phyloP scores from a whole-genome alignment of 2,797 vertebrate genomes.

The Sciurus carolinensis region DNA sequence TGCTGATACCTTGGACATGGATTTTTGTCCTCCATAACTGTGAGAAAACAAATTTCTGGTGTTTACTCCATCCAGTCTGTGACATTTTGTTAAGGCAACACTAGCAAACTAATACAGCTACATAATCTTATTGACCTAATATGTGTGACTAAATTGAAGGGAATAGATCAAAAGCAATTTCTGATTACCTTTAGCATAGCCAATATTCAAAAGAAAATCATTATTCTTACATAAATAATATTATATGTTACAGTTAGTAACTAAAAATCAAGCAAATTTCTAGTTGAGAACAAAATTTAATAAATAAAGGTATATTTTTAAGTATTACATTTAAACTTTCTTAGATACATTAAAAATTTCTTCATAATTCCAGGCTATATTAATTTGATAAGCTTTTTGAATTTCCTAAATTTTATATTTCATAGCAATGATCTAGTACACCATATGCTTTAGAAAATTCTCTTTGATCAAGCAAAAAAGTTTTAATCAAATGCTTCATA shows the following conservation, averaged over 20 bases:
- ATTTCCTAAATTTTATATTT: conserved; percentile 34
- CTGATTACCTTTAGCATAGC: conserved; percentile 40
- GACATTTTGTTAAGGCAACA: background rate
- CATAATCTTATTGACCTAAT: conserved; percentile 22
- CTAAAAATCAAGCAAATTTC: background rate
- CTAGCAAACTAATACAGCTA: background rate
- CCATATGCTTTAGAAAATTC: conserved; percentile 21
- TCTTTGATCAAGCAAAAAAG: conserved; percentile 34
- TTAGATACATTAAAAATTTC: conserved; percentile 18
- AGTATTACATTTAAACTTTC: conserved; percentile 45
- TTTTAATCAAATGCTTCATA: conserved; percentile 40
- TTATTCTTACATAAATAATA: background rate
- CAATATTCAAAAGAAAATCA: conserved; percentile 43
- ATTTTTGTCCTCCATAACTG: conserved; percentile 2
- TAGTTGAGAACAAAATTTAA: conserved; percentile 44
- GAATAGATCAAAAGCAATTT: conserved; percentile 49
- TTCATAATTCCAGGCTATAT: background rate
- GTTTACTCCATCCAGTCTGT: background rate
- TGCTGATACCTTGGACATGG: background rate
- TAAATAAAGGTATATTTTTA: conserved; percentile 13
- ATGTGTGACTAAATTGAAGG: background rate
- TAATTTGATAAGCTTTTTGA: conserved; percentile 49
- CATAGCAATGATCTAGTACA: background rate
- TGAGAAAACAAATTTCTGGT: background rate
- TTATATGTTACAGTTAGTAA: background rate